phyloP scores from a whole-genome alignment of 2,888 invertebrate species.

The Leptinotarsa rubiginosa region DNA sequence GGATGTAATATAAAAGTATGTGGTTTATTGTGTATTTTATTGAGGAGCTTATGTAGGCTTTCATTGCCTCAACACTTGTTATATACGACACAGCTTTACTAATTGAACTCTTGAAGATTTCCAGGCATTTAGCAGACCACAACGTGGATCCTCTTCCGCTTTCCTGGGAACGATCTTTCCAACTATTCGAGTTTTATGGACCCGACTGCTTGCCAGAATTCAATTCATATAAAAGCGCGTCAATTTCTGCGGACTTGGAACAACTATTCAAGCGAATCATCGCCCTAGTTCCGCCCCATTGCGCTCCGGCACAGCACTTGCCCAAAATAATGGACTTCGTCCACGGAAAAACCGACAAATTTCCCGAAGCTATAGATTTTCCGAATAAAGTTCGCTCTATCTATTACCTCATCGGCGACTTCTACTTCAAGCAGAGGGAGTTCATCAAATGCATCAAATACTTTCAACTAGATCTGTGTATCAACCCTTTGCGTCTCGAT shows the following conservation, averaged over 20 bases:
- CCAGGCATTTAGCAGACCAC: constrained; percentile 79
- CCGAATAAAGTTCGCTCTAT: constrained; percentile 70
- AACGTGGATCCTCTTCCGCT: constrained; percentile 77
- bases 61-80: no score
- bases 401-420: constrained; percentile 93
- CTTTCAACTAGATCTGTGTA: constrained; percentile 85
- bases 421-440: constrained; percentile 90
- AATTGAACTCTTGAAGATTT: constrained; percentile 60
- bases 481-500: constrained; percentile 84
- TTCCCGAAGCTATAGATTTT: constrained; percentile 61
- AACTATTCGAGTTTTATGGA: constrained; percentile 84
- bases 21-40: no score
- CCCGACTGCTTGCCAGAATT: constrained; percentile 85
- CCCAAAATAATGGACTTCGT: constrained; percentile 62
- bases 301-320: constrained; percentile 74
- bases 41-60: no score
- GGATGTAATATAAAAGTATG: no score
- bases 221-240: constrained; percentile 79
- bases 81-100: not conserved
- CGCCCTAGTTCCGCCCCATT: constrained; percentile 75
- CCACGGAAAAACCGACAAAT: constrained; percentile 48
- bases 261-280: constrained; percentile 78
- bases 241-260: constrained; percentile 87
- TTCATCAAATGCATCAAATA: constrained; percentile 78
- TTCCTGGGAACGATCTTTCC: constrained; percentile 80